These are phyloP conservation scores for Tangara arthus DNA, from an alignment of 2,797 vertebrate genomes.

Conservation along the genomic window DNA sequence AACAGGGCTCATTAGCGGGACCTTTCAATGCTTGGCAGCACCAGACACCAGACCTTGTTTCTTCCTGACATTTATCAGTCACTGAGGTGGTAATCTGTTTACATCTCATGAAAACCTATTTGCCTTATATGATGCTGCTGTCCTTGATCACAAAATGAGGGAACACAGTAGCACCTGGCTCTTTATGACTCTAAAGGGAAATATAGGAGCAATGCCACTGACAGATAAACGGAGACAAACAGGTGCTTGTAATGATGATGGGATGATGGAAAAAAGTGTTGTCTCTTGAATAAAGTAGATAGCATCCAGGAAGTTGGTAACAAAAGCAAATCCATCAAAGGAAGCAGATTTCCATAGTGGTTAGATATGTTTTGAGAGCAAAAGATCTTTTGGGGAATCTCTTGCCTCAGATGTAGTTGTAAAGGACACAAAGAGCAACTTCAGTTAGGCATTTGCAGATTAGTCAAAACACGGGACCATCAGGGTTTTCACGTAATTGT, in stretches of 20 bases:
- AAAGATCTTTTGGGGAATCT: not conserved
- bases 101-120: conserved; percentile 5
- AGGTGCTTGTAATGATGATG: not conserved
- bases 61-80: not conserved
- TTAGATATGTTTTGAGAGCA: not conserved
- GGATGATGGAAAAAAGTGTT: not conserved
- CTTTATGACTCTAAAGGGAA: not conserved
- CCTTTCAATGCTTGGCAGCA: not conserved
- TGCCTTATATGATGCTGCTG: not conserved
- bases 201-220: not conserved
- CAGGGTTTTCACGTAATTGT: not conserved
- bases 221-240: not conserved
- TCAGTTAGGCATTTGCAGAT: not conserved
- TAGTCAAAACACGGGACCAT: not conserved
- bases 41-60: not conserved
- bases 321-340: not conserved
- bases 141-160: not conserved
- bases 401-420: not conserved
- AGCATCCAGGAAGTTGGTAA: not conserved
- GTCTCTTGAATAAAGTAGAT: not conserved
- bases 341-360: not conserved
- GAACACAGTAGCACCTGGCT: not conserved
- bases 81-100: not conserved
- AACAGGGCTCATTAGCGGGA: not conserved
- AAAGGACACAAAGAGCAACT: not conserved